Base-by-base conservation (phyloP, 2,113 vertebrate species). In the Plecotus auritus region DNA sequence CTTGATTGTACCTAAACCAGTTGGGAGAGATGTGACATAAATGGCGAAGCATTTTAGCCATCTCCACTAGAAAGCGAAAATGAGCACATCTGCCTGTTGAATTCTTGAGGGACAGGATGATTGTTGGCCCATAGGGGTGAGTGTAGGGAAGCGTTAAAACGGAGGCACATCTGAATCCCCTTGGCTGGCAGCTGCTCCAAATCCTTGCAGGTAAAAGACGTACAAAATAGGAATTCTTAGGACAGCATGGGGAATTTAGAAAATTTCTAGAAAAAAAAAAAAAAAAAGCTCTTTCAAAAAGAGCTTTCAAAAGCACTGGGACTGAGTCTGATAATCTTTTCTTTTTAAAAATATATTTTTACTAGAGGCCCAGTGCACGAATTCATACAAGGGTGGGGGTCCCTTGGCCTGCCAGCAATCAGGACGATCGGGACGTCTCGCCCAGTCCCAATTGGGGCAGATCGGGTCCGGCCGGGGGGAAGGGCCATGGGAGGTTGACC, bases 201-300 rank as follows among this genome's bases (percentile, higher is more conserved):
- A 45, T 92, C 59, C 80, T 82, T 77, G 14, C 5, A 26, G 4
- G n/a, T 37, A 40, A 66, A 85, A 91, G 70, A 88, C 20, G 42
- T 78, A 42, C 30, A 73, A 66, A 70, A 66, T n/a, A 42, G 3
- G 28, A n/a, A 54, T 86, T 94, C 72, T 76, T 72, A 4, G 32
- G 32, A 83, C 54, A 90, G 76, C 30, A 64, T 37, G 67, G 3
- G 35, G 76, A 64, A 59, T 28, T 54, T 42, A 80, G 45, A 42
- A 88, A 66, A 73, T 95, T 95, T 90, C 45, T 56, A 56, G 47
- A 3, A 22, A 35, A 70, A 88, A 92, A 3, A 22, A 35, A 70
- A 88, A 92, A 94, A 96, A 97, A 42, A 90, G 88, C 45, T 83
- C 76, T 97, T 97, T 93, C 35, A 77, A 6, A 64, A 64, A 64